These are phyloP conservation scores for Catocala fraxini DNA, from an alignment of 2,888 invertebrate species.

Conservation along the genomic window DNA sequence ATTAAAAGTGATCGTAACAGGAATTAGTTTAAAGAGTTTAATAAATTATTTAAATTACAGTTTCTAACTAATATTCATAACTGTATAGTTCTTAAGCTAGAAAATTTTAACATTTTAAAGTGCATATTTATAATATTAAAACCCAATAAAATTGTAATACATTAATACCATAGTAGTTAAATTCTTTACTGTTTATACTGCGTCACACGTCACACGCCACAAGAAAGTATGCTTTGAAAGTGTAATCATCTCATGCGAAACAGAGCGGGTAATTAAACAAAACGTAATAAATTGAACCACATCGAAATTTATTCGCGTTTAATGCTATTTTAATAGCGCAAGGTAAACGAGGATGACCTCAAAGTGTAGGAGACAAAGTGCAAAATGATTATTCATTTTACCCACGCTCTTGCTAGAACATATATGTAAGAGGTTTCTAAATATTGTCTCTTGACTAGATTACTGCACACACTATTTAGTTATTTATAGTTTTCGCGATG, in stretches of 20 bases:
- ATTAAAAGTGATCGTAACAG: too few relatives aligned
- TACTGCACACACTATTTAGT: neutral
- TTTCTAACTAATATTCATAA: too few relatives aligned
- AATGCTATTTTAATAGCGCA: conserved; percentile 14
- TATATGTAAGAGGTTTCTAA: conserved; percentile 30
- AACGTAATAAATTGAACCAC: conserved; percentile 19
- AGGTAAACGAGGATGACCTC: conserved; percentile 41
- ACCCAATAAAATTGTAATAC: neutral
- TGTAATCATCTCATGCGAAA: conserved; percentile 28
- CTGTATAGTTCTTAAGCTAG: too few relatives aligned
- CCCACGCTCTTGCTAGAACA: conserved; percentile 27
- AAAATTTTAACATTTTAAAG: too few relatives aligned
- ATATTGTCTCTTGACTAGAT: conserved; percentile 24
- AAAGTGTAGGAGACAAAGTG: conserved; percentile 44
- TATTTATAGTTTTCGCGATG: conserved; percentile 8
- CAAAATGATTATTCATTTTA: conserved; percentile 49
- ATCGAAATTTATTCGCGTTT: conserved; percentile 13
- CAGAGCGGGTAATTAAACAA: conserved; percentile 33
- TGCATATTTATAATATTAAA: too few relatives aligned
- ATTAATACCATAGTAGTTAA: neutral
- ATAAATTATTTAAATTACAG: too few relatives aligned
- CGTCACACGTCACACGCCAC: conserved; percentile 5
- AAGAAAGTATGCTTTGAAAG: conserved; percentile 39
- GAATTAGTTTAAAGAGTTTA: too few relatives aligned
- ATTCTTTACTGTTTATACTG: neutral